Base-by-base conservation (phyloP, 2,797 vertebrate genomes). In the Lepidocolaptes lacrymiger region DNA sequence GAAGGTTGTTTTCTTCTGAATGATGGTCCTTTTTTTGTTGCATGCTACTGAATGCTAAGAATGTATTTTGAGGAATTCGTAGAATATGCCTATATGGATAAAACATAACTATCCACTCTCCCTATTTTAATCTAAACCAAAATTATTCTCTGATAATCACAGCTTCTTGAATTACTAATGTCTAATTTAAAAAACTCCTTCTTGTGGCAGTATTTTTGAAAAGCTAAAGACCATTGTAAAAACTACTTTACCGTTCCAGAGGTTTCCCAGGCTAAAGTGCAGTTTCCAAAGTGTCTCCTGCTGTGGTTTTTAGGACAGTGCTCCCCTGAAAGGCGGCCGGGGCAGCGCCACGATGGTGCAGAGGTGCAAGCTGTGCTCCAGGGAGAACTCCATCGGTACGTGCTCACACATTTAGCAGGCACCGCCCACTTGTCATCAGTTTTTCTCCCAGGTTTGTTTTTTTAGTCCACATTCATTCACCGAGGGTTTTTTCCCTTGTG, bases 311-410 rank as follows among this genome's bases (percentile, higher is more conserved):
- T 66, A 99, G 99, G 99, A 99, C 96, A 99, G 97, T 24, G 98
- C 98, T 75, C 99, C 99, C 8, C 96, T 99, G 46, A 99, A 99
- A 94, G 99, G 99, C 88, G 99, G 99, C 85, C 96, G 99, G 95
- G 98, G 99, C 72, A 99, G 98, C 2, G 99, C 99, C 88, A 99
- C 99, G 52, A 99, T 99, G 99, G 99, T 99, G 84, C 99, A 99
- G 98, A 99, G 99, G 93, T 99, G 99, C 98, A 99, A 99, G 96
- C 98, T 99, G 34, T 99, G 99, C 88, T 97, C 98, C 37, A 98
- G 99, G 93, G 99, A 99, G 95, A 99, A 98, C 95, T 99, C 99
- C 71, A 99, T 99, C 1, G 99, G 99, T 99, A 98, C 0, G 97
- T 97, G 49, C 61, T 74, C 22, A 41, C 16, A 30, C 32, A n/a